Evolutionary conservation across 2,888 invertebrate species (phyloP), one percentile per base, ranked within the genome.

Genomic region (Monochamus alternatus): DNA sequence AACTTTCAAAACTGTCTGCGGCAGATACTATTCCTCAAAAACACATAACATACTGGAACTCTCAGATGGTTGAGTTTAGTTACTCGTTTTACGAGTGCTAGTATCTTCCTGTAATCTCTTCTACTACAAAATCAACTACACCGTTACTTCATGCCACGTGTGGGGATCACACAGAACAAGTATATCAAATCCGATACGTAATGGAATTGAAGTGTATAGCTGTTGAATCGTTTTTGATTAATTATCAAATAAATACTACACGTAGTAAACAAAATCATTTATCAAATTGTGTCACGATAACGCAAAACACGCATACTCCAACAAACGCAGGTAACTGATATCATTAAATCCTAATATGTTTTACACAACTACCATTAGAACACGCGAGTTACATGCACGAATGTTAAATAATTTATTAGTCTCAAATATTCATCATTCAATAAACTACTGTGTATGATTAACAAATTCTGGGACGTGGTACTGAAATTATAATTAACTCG

Each of bases 1-100:
- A 43, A 68, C 43, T 68, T 68, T 68, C n/a, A 10, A 60, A 69
- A 69, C 69, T 69, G 69, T 69, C 69, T 51, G n/a, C 59, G n/a
- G 30, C 69, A 69, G 69, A 60, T 47, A 10, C 43, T 5, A 14
- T 47, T 69, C n/a, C 30, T 60, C 60, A 60, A 69, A 69, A 60
- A 69, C 69, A 60, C 31, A 51, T 59, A 55, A 55, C n/a, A 51
- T 9, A 14, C 5, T 55, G 55, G 14, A 14, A 55, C 55, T 55
- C 55, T 2, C 55, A 55, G 55, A n/a, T 55, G 14, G n/a, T 55
- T 22, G 38, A 38, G 38, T 38, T 38, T 38, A 4, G 38, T 7
- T 3, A 55, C 14, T 55, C 55, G 7, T 52, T 55, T 55, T 55
- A 55, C 55, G 55, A 60, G 60, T 58, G 14, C 14, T 47, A 47